Evolutionary conservation across 2,888 invertebrate species (phyloP), one percentile per base, ranked within the genome.

Genomic region (Phyto melanocephala): DNA sequence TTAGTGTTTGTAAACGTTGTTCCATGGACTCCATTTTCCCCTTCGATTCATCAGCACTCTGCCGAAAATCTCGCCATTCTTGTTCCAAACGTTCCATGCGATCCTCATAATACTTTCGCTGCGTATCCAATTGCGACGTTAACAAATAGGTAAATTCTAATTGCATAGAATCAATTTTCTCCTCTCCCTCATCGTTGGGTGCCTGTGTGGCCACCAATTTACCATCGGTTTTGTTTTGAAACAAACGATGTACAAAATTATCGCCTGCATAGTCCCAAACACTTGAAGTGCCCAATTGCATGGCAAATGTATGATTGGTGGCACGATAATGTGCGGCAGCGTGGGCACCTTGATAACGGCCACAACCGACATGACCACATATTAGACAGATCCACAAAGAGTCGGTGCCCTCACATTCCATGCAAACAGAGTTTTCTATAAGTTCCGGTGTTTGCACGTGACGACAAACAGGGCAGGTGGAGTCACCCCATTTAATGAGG

Each of bases 221-320:
- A 22, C 99, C 99, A 92, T 99, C 99, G 13, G 95, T 94, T 92
- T 99, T 98, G 91, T 97, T 99, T 92, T 99, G 99, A 22, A 99
- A 94, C 45, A 99, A 92, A 13, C 99, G 94, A 92, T 97, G 96
- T 7, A 97, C 96, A 89, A 96, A 97, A 90, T 96, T 95, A 89
- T 96, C 95, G 86, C 99, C 99, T 67, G 98, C 98, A 90, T 99
- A 99, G 90, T 99, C 99, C 99, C 99, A 99, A 0, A 99, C 99
- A 65, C 98, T 93, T 88, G 98, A 98, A 54, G 97, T 98, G 1
- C 98, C 99, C 77, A 99, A 92, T 90, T 99, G 98, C 93, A 99
- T 94, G 5, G 99, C 97, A 89, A 98, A 99, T 17, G 98, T 98
- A 91, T 99, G 99, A 86, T 98, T 97, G 0, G 99, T 98, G 75